Evolutionary conservation across 2,888 invertebrate species (phyloP).

Genomic region (Drosophila sordidula): DNA sequence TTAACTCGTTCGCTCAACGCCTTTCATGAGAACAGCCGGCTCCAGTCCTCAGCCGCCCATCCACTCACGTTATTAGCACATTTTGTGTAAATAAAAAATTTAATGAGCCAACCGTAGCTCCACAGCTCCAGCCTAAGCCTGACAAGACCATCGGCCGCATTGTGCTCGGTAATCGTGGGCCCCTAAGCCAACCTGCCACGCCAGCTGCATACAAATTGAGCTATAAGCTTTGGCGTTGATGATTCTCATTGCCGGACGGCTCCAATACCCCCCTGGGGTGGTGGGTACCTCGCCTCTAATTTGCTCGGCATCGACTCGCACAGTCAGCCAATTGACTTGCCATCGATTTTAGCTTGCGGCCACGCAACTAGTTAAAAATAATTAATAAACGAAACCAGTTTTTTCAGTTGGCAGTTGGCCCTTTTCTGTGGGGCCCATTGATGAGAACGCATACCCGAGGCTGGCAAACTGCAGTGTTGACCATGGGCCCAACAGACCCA

Average conservation of each 20-base stretch:
- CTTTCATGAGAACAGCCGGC: conserved; percentile 35
- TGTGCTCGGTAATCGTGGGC: conserved; percentile 37
- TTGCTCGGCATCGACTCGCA: conserved; percentile 24
- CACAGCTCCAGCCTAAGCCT: not conserved
- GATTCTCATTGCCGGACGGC: conserved; percentile 25
- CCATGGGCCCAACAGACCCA: conserved; percentile 16
- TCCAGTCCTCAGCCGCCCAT: conserved; percentile 10
- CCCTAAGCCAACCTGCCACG: conserved; percentile 59
- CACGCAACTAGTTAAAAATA: conserved; percentile 64
- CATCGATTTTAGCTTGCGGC: conserved; percentile 56
- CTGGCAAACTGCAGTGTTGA: conserved; percentile 6
- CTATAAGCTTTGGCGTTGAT: conserved; percentile 67
- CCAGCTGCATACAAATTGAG: conserved; percentile 79
- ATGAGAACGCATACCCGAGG: conserved; percentile 34
- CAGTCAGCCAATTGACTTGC: conserved; percentile 56
- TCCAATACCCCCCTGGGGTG: not conserved
- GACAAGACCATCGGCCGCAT: not conserved
- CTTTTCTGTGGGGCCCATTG: conserved; percentile 48
- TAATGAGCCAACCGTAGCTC: conserved; percentile 58
- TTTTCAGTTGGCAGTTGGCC: conserved; percentile 28
- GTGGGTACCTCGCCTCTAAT: not conserved
- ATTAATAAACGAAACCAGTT: conserved; percentile 77
- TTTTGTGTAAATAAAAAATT: conserved; percentile 69
- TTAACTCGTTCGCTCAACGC: conserved; percentile 71
- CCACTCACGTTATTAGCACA: conserved; percentile 68